Percentiles rank a stretch among this genome's conserved stretches.
Evolutionary conservation across 2,888 invertebrate species (phyloP).

Genomic region (Sesamia inferens): DNA sequence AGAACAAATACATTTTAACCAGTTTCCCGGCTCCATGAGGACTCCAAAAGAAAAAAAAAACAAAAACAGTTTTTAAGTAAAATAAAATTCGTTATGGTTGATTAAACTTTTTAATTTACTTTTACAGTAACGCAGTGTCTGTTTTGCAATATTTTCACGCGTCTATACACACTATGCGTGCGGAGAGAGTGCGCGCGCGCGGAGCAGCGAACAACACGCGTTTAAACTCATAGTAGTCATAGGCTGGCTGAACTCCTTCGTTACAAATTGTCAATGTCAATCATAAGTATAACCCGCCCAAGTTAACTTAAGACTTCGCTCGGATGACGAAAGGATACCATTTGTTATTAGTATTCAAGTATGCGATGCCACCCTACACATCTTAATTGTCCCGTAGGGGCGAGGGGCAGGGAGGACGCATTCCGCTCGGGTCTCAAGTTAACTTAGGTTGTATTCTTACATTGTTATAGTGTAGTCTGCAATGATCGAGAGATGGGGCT

Average conservation of each 20-base stretch:
- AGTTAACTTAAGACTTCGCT: slow-evolving; percentile 1
- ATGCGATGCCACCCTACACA: not conserved
- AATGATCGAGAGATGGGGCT: slow-evolving; percentile 7
- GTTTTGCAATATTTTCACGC: slow-evolving; percentile 74
- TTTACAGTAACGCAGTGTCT: not conserved
- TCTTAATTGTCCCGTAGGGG: not conserved
- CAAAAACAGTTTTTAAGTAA: not conserved
- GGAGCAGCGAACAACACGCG: slow-evolving; percentile 73
- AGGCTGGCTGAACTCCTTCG: slow-evolving; percentile 87
- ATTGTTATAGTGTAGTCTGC: slow-evolving; percentile 5
- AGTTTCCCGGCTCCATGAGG: not conserved
- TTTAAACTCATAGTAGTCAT: slow-evolving; percentile 66
- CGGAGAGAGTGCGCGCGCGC: slow-evolving; percentile 66
- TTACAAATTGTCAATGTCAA: slow-evolving; percentile 69
- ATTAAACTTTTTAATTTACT: slow-evolving; percentile 1
- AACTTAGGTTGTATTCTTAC: not conserved
- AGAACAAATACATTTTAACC: not conserved
- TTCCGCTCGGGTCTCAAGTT: not conserved
- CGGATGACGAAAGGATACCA: not conserved
- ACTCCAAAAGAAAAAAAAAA: slow-evolving; percentile 1
- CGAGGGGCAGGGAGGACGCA: not conserved
- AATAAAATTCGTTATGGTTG: not conserved
- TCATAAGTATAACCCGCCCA: slow-evolving; percentile 47
- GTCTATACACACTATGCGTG: slow-evolving; percentile 64
- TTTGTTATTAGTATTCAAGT: not conserved